Evolutionary conservation across 2,888 invertebrate species (phyloP), one percentile per base, ranked within the genome.

Genomic region (Margaritifera margaritifera): DNA sequence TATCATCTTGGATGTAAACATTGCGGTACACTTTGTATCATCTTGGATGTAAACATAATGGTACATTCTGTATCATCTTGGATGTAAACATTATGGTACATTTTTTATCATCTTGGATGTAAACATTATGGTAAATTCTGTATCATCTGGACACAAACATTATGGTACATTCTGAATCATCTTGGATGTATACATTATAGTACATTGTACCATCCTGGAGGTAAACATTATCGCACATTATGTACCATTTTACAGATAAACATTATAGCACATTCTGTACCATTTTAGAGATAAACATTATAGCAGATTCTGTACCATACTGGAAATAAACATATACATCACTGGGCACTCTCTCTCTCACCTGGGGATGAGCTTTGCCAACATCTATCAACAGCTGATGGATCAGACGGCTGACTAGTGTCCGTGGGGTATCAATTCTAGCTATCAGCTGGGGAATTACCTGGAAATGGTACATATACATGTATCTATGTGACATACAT

Each of bases 361-460:
- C 91, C 88, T 99, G 97, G 0, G 99, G 99, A 91, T 99, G 98
- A 50, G 95, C 95, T 89, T 98, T 98, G 8, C 99, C 98, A 74
- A 99, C 97, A 85, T 99, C 99, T 72, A 97, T 96, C 24, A 99
- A 91, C 25, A 99, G 91, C 84, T 97, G 95, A 88, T 97, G 96
- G 72, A 99, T 97, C 58, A 98, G 91, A 74, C 95, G 94, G 0
- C 96, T 95, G 0, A 99, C 98, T 66, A 96, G 90, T 65, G 94
- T 94, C 53, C 97, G 92, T 0, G 95, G 95, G 0, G 97, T 97
- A 87, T 99, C 99, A 74, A 99, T 98, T 65, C 99, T 93, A 42
- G 42, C 42, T 42, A 42, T 99, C 51, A 99, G 91, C 89, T 99
- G 99, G 0, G 99, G 99, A 80, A 99, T 98, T 0, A 99, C 98